Evolutionary conservation across 2,888 invertebrate species (phyloP).

Genomic region (Spialia ferax): DNA sequence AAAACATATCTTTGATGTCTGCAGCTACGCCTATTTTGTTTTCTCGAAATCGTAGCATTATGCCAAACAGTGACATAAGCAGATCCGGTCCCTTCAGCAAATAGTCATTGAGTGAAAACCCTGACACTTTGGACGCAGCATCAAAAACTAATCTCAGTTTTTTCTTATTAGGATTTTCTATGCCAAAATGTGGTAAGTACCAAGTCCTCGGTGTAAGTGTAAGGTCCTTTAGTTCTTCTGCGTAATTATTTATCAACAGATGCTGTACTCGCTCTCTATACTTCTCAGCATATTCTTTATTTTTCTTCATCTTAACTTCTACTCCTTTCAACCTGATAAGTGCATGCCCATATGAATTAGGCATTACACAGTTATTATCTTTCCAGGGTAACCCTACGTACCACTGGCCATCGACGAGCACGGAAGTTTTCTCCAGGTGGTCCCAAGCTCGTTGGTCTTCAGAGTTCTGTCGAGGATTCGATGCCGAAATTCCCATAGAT

Average conservation of each 20-base stretch:
- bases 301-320: no score
- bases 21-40: conserved; percentile 46
- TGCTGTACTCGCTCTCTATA: conserved; percentile 47
- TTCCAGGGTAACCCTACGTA: no score
- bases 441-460: no score
- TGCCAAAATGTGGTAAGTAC: conserved; percentile 47
- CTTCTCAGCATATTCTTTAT: conserved; percentile 27
- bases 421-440: no score
- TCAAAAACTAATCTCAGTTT: conserved; percentile 48
- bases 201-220: conserved; percentile 36
- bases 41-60: conserved; percentile 57
- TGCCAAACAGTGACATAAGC: conserved; percentile 52
- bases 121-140: conserved; percentile 42
- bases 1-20: conserved; percentile 46
- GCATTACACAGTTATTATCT: no score
- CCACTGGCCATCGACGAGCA: no score
- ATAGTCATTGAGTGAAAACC: conserved; percentile 47
- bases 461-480: no score
- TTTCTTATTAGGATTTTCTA: conserved; percentile 42
- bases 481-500: no score
- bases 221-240: conserved; percentile 30
- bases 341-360: no score
- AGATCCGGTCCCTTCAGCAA: conserved; percentile 49
- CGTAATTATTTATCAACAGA: conserved; percentile 46
- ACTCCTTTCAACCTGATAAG: no score